Percentiles rank a stretch among this genome's conserved stretches.
Conservation (phyloP, 1,140 invertebrate genomes). For the Anastatus disparis region DNA sequence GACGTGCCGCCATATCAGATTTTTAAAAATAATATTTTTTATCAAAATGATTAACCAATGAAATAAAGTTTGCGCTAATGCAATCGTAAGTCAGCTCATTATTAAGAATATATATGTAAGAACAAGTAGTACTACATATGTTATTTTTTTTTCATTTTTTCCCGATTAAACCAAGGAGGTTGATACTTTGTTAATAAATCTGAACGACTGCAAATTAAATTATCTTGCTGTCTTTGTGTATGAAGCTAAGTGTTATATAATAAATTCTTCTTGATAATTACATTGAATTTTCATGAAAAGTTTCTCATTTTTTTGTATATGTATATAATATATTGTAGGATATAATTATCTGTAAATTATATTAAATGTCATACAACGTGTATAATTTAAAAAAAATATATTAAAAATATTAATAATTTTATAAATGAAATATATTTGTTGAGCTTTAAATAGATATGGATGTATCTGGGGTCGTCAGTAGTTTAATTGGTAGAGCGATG, state of each 20-base stretch:
- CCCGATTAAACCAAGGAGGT: not conserved
- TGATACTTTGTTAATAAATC: not conserved
- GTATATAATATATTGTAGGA: too few species aligned
- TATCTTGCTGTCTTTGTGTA: slow-evolving; percentile 21
- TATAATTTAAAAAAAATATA: too few species aligned
- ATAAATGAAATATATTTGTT: too few species aligned
- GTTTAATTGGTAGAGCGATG: too few species aligned
- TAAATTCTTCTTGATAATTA: not conserved
- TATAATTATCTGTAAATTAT: too few species aligned
- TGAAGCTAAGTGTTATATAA: not conserved
- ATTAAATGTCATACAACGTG: too few species aligned
- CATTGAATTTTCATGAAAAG: not conserved
- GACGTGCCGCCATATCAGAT: slow-evolving; percentile 21
- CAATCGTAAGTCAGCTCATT: slow-evolving; percentile 1
- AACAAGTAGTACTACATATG: too few species aligned
- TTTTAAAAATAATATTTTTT: slow-evolving; percentile 36
- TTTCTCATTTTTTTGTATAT: too few species aligned
- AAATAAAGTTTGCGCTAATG: not conserved
- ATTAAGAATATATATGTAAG: slow-evolving; percentile 1
- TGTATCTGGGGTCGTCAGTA: too few species aligned
- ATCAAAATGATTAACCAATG: not conserved
- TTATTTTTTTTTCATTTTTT: slow-evolving; percentile 7
- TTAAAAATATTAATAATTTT: too few species aligned
- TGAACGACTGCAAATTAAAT: not conserved
- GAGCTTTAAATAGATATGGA: too few species aligned